Evolutionary conservation across 2,888 invertebrate genomes (phyloP).

Genomic region (Tetanocera ferruginea): DNA sequence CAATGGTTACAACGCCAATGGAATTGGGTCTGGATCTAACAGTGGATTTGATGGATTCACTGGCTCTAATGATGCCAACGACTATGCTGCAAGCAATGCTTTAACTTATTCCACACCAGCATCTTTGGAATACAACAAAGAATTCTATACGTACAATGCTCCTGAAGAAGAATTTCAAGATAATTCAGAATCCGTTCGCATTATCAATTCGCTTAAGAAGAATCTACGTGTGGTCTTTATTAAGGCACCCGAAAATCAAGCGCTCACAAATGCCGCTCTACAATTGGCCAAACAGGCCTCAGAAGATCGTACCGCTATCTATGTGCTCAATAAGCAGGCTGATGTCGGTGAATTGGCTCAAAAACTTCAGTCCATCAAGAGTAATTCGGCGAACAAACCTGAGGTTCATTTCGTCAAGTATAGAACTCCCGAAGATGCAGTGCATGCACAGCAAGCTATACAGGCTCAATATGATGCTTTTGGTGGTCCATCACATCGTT

Average conservation of each 20-base stretch:
- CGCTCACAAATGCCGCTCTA: conserved; percentile 59
- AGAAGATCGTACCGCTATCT: conserved; percentile 64
- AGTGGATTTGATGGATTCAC: conserved; percentile 14
- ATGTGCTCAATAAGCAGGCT: conserved; percentile 63
- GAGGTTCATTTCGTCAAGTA: conserved; percentile 67
- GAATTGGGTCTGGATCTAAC: conserved; percentile 10
- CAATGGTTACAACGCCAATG: background rate
- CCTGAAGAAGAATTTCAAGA: conserved; percentile 63
- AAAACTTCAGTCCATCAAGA: conserved; percentile 59
- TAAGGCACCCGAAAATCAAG: conserved; percentile 63
- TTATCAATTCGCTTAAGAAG: conserved; percentile 57
- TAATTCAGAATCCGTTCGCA: conserved; percentile 52
- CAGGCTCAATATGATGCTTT: conserved; percentile 63
- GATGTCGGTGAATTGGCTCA: conserved; percentile 59
- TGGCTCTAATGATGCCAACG: background rate
- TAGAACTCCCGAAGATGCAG: conserved; percentile 64
- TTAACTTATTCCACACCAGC: background rate
- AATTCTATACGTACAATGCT: conserved; percentile 64
- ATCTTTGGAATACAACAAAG: conserved; percentile 51
- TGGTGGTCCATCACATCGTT: conserved; percentile 59
- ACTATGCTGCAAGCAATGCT: background rate
- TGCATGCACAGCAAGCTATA: conserved; percentile 63
- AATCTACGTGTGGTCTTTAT: conserved; percentile 66
- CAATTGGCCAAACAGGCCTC: conserved; percentile 59
- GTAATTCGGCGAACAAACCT: conserved; percentile 56